Conservation (phyloP, 2,888 invertebrate species). For the Boloria selene region DNA sequence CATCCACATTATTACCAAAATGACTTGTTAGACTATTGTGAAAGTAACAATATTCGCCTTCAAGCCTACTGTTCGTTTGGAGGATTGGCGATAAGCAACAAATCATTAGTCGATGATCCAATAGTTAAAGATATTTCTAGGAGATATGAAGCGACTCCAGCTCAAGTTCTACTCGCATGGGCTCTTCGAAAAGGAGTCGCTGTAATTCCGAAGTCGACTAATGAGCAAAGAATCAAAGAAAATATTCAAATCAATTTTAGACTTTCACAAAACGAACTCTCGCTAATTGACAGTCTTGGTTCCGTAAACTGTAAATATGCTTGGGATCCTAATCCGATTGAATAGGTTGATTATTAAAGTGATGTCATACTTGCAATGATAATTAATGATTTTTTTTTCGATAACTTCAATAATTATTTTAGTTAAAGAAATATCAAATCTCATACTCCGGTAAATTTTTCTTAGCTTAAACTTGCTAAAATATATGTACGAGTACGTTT, state of each 20-base stretch:
- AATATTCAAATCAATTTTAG: conserved; percentile 84
- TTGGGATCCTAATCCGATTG: conserved; percentile 57
- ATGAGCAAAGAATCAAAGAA: conserved; percentile 80
- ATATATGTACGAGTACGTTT: no score
- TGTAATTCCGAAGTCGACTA: conserved; percentile 85
- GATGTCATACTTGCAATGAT: no score
- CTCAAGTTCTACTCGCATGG: conserved; percentile 89
- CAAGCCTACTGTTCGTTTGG: conserved; percentile 93
- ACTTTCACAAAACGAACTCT: conserved; percentile 80
- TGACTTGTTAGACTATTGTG: conserved; percentile 85
- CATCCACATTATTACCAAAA: conserved; percentile 88
- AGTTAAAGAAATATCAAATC: no score
- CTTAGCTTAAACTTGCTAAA: no score
- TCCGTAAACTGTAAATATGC: conserved; percentile 55
- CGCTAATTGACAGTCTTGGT: conserved; percentile 47
- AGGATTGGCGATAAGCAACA: conserved; percentile 72
- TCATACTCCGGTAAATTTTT: no score
- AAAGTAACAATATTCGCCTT: conserved; percentile 84
- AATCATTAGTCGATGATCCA: conserved; percentile 79
- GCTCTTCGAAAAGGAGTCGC: conserved; percentile 87
- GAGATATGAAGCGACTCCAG: conserved; percentile 82
- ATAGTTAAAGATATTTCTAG: conserved; percentile 82
- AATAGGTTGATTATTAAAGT: conserved; percentile 34
- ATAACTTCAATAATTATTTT: no score
- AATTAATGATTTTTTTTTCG: no score